Conservation (phyloP, 2,113 vertebrate species). For the Origma solitaria region DNA sequence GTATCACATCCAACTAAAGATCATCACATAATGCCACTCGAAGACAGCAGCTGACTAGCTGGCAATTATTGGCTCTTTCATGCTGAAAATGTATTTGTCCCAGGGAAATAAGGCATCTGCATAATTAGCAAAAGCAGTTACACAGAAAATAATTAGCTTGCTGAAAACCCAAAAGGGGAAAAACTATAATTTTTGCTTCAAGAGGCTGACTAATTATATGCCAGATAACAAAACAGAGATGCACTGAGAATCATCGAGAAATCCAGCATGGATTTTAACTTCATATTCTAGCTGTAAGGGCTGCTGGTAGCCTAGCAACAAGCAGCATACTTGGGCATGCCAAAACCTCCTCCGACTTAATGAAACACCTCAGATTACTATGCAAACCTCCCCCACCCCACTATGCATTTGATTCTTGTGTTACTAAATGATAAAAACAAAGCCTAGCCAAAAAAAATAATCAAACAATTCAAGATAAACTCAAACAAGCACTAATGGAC, state of each 20-base stretch:
- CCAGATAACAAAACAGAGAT: constrained; percentile 18
- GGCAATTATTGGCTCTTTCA: constrained; percentile 67
- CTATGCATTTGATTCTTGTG: neutral
- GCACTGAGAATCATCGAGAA: constrained; percentile 35
- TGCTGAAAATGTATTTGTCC: constrained; percentile 64
- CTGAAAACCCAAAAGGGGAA: constrained; percentile 46
- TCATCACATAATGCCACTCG: neutral
- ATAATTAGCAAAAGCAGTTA: constrained; percentile 64
- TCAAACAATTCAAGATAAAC: neutral
- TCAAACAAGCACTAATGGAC: neutral
- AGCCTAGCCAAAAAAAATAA: neutral
- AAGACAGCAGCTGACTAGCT: constrained; percentile 45
- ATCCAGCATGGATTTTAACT: constrained; percentile 54
- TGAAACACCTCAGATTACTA: constrained; percentile 29
- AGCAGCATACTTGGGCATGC: constrained; percentile 37
- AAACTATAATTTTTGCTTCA: constrained; percentile 70
- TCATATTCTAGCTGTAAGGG: constrained; percentile 45
- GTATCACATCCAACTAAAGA: constrained; percentile 44
- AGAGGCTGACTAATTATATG: constrained; percentile 66
- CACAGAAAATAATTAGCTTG: constrained; percentile 67
- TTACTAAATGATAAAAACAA: neutral
- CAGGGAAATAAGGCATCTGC: constrained; percentile 54
- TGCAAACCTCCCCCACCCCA: neutral
- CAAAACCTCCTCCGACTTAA: constrained; percentile 35
- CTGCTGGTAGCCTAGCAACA: constrained; percentile 75